Evolutionary conservation across 2,113 vertebrate species (phyloP), one percentile per base, ranked within the genome.

Genomic region (Gobius niger): DNA sequence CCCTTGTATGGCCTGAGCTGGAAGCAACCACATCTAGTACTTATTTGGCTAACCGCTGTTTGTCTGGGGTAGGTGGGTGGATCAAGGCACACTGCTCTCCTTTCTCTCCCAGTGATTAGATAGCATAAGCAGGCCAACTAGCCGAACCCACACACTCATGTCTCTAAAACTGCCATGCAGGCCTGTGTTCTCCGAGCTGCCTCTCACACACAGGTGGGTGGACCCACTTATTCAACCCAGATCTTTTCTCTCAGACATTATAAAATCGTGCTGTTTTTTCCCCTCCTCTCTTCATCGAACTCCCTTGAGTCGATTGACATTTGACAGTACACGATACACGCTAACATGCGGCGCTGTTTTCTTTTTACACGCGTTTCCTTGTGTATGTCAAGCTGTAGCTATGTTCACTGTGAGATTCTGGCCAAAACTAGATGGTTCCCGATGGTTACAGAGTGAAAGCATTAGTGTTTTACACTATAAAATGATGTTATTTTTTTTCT

Each of bases 131-230:
- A 81, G 85, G 88, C 85, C 87, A 91, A 86, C 85, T 68, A 89
- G 83, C 79, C 80, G 75, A 92, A 89, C 92, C 92, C 92, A 93
- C 93, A 92, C 93, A 92, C 90, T 92, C 88, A 87, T 92, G 87
- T 91, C 90, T 91, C 86, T 91, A 85, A 88, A 91, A 88, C 84
- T 77, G 78, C 82, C 80, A 88, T 88, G 84, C 87, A 83, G 75
- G 80, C 85, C 83, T 82, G 83, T 73, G 76, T 89, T 91, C 82
- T 91, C 85, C 86, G 73, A 84, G 63, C 84, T 81, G 86, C 85
- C 87, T 88, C 86, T 89, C 88, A 88, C 84, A 88, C 83, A 82
- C 88, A 86, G 91, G 92, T 93, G 91, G 93, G 93, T 92, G 92
- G 93, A 92, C 91, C 91, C 92, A 92, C 90, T 93, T 93, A 91